A percentile compares a stretch with the other conserved stretches of the same genome.
Conservation (phyloP, 2,797 vertebrate species). For the Pogonophryne albipinna region DNA sequence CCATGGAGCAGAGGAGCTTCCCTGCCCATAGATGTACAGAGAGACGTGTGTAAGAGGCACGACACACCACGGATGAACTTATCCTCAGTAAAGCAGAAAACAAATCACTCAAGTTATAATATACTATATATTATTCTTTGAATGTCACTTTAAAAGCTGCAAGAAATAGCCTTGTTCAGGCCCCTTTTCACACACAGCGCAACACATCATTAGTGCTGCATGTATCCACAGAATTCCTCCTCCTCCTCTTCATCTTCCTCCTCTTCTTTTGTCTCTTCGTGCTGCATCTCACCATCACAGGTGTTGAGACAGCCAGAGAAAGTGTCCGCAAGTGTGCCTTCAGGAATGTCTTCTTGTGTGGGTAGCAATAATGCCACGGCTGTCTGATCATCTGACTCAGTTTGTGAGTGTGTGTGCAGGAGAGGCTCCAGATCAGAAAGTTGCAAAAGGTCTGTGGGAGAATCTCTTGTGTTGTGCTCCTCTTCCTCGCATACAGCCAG, state of each 20-base stretch:
- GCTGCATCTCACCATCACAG: not conserved
- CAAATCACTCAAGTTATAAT: not conserved
- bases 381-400: not conserved
- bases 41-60: not conserved
- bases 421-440: not conserved
- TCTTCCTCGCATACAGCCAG: slow-evolving; percentile 2
- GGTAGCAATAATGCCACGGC: not conserved
- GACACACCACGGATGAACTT: not conserved
- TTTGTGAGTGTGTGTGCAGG: not conserved
- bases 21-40: not conserved
- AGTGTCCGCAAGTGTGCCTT: not conserved
- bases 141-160: not conserved
- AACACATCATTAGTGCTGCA: slow-evolving; percentile 32
- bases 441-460: slow-evolving; percentile 2
- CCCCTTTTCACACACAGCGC: not conserved
- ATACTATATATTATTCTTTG: not conserved
- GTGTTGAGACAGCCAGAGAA: not conserved
- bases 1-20: not conserved
- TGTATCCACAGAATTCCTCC: slow-evolving; percentile 37
- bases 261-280: slow-evolving; percentile 8
- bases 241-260: slow-evolving; percentile 33
- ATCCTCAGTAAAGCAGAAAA: not conserved
- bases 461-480: slow-evolving; percentile 1
- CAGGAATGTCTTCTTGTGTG: not conserved
- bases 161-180: not conserved